phyloP scores from a whole-genome alignment of 2,797 vertebrate species.

The Argyrosomus regius region DNA sequence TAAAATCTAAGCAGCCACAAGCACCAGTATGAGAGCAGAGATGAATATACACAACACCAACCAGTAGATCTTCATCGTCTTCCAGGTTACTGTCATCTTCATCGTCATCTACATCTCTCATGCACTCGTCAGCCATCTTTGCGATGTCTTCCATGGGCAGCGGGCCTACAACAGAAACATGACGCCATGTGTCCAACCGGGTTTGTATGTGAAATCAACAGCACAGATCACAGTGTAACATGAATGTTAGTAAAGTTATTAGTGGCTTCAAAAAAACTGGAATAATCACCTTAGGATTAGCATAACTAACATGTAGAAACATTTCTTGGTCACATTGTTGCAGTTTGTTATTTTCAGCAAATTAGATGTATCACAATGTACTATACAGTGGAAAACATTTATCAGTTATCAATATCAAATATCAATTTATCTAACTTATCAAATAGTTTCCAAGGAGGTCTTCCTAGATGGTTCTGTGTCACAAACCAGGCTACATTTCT shows the following conservation, averaged over 20 bases:
- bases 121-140: constrained; percentile 94
- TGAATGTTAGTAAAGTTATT: background rate
- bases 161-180: constrained; percentile 81
- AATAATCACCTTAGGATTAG: background rate
- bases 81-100: constrained; percentile 90
- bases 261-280: background rate
- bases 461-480: too few species aligned
- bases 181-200: background rate
- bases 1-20: background rate
- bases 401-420: too few species aligned
- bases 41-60: constrained; percentile 69
- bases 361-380: background rate
- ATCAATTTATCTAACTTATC: too few species aligned
- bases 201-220: background rate
- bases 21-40: background rate
- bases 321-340: background rate
- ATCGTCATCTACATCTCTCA: constrained; percentile 91
- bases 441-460: too few species aligned
- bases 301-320: background rate
- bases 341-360: background rate
- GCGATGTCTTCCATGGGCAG: constrained; percentile 97
- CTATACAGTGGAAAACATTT: background rate
- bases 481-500: background rate
- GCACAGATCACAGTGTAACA: background rate
- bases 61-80: constrained; percentile 93